Percentiles rank a stretch among this genome's conserved stretches.
Evolutionary conservation across 1,140 invertebrate genomes (phyloP).

Genomic region (Bombus superbus): DNA sequence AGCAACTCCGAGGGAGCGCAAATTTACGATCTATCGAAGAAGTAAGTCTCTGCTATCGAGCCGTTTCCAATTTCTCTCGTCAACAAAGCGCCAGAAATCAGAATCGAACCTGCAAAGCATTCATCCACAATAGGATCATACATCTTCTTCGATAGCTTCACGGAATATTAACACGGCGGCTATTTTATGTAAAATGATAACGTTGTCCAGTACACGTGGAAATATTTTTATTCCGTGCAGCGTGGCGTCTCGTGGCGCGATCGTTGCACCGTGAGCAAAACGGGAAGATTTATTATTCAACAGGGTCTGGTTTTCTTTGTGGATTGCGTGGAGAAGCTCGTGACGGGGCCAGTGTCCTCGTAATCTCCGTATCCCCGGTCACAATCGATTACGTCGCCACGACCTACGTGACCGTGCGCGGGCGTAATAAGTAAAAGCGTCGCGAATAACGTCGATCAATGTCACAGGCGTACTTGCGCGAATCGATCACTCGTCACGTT

Average conservation of each 20-base stretch:
- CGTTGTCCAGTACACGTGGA: no score
- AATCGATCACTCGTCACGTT: conserved; percentile 48
- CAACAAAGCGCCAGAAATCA: background rate
- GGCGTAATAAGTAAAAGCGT: conserved; percentile 55
- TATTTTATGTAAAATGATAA: background rate
- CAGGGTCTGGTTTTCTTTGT: background rate
- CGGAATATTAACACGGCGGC: background rate
- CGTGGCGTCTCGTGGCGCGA: background rate
- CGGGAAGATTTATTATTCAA: conserved; percentile 32
- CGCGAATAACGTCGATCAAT: conserved; percentile 52
- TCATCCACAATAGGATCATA: background rate
- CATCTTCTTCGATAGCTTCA: background rate
- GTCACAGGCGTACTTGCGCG: conserved; percentile 16
- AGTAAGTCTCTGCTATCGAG: background rate
- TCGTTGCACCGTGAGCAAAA: background rate
- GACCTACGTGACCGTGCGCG: conserved; percentile 14
- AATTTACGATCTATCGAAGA: background rate
- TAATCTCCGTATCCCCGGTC: background rate
- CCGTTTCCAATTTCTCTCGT: background rate
- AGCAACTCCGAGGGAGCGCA: background rate
- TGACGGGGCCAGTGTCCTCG: conserved; percentile 19
- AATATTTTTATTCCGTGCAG: conserved; percentile 16
- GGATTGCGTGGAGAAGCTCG: conserved; percentile 1
- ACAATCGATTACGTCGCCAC: conserved; percentile 24
- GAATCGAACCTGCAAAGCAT: background rate